Evolutionary conservation across 2,888 invertebrate species (phyloP).

Genomic region (Chaetoderma sp.): DNA sequence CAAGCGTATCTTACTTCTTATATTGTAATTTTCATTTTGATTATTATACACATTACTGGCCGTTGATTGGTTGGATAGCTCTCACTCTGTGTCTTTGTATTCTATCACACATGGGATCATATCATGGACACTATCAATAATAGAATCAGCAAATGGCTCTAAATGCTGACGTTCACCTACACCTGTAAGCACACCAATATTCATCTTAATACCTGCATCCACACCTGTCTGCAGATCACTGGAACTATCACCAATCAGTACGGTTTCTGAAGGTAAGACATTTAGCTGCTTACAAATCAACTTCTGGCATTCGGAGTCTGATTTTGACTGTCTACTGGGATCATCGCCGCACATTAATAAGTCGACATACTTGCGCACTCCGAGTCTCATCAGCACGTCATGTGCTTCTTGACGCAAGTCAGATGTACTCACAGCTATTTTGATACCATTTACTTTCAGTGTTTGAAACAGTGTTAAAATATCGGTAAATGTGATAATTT

Average conservation of each 20-base stretch:
- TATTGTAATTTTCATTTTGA: no score
- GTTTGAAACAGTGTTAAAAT: conserved; percentile 54
- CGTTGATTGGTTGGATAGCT: no score
- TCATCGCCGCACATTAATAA: conserved; percentile 72
- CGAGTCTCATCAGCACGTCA: conserved; percentile 47
- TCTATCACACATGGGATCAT: no score
- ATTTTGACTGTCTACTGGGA: conserved; percentile 64
- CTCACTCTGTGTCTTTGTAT: no score
- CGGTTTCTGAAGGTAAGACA: conserved; percentile 50
- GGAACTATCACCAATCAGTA: conserved; percentile 71
- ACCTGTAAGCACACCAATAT: conserved; percentile 70
- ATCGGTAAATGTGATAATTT: conserved; percentile 42
- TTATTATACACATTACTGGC: no score
- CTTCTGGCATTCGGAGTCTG: conserved; percentile 66
- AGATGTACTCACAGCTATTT: conserved; percentile 70
- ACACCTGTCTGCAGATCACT: conserved; percentile 69
- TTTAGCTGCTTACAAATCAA: conserved; percentile 61
- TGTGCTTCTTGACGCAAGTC: conserved; percentile 58
- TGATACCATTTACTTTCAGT: conserved; percentile 65
- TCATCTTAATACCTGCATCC: conserved; percentile 65
- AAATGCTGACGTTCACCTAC: conserved; percentile 50
- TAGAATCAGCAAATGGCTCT: conserved; percentile 50
- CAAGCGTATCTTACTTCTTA: no score
- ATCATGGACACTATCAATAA: conserved; percentile 55
- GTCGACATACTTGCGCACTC: conserved; percentile 63